A percentile compares a stretch with the other conserved stretches of the same genome.
Conservation (phyloP, 1,140 invertebrate genomes). For the Aethina tumida region DNA sequence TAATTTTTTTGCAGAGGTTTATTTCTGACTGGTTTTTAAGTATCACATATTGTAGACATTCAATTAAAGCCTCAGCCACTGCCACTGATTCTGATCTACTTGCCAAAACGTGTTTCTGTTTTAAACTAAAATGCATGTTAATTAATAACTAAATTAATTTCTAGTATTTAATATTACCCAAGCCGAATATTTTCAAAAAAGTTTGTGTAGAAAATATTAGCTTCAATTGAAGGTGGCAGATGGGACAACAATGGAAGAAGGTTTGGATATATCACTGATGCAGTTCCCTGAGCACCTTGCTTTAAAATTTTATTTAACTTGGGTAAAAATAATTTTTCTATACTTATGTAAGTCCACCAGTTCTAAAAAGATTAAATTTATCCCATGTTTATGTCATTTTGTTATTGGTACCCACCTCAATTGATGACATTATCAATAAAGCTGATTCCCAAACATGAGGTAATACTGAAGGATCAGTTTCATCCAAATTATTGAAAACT, state of each 20-base stretch:
- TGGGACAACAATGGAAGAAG: conserved; percentile 63
- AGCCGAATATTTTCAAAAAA: conserved; percentile 57
- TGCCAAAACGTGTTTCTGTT: conserved; percentile 37
- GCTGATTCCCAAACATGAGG: conserved; percentile 60
- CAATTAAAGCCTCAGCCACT: conserved; percentile 52
- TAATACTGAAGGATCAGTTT: conserved; percentile 55
- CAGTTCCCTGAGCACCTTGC: conserved; percentile 59
- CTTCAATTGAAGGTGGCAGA: conserved; percentile 47
- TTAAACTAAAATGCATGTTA: conserved; percentile 40
- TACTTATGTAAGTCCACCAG: conserved; percentile 57
- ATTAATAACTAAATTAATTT: conserved; percentile 6
- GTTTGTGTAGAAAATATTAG: conserved; percentile 49
- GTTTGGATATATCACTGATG: conserved; percentile 58
- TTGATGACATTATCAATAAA: conserved; percentile 46
- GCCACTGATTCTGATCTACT: conserved; percentile 50
- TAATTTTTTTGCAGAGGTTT: conserved; percentile 34
- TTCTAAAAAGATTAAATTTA: conserved; percentile 40
- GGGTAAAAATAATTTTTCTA: conserved; percentile 59
- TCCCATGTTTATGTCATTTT: conserved; percentile 4
- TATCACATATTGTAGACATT: conserved; percentile 58
- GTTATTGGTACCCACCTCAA: conserved; percentile 41
- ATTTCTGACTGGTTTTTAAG: conserved; percentile 36
- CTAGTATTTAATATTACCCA: conserved; percentile 40
- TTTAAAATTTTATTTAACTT: conserved; percentile 57
- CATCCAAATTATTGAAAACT: conserved; percentile 59